Evolutionary conservation across 2,888 invertebrate genomes (phyloP).

Genomic region (Loripinus fragilis): DNA sequence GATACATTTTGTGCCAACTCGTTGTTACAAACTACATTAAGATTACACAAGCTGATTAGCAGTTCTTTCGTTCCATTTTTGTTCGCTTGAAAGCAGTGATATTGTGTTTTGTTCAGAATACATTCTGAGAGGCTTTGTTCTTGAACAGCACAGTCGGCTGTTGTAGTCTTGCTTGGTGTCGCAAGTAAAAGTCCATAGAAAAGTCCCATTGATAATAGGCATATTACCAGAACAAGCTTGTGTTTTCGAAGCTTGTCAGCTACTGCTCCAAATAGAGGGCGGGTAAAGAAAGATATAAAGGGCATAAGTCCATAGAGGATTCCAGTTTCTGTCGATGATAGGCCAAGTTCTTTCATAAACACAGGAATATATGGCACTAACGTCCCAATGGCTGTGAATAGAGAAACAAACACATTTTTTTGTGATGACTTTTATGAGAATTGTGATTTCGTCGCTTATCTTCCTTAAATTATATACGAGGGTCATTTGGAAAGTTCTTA

Average conservation of each 20-base stretch:
- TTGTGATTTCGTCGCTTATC: too few relatives aligned
- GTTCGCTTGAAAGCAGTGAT: background rate
- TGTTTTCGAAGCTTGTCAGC: constrained; percentile 92
- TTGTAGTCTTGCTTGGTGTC: constrained; percentile 67
- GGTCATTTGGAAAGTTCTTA: too few relatives aligned
- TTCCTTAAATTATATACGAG: too few relatives aligned
- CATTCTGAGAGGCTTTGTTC: background rate
- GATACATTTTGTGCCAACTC: background rate
- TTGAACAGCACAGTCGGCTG: background rate
- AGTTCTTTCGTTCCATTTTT: background rate
- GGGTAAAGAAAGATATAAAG: constrained; percentile 91
- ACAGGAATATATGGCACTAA: constrained; percentile 92
- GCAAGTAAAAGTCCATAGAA: constrained; percentile 91
- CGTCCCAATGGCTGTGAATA: constrained; percentile 90
- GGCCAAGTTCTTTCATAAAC: constrained; percentile 90
- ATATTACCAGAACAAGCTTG: constrained; percentile 91
- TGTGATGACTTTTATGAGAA: too few relatives aligned
- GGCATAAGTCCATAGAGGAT: constrained; percentile 92
- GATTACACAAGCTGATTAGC: background rate
- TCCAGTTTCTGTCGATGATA: constrained; percentile 90
- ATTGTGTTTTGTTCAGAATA: background rate
- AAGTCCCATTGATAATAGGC: constrained; percentile 90
- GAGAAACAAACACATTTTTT: too few relatives aligned
- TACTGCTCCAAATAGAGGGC: constrained; percentile 90
- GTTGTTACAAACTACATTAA: background rate